phyloP scores from a whole-genome alignment of 2,888 invertebrate species.

The Blastobasis lacticolella region DNA sequence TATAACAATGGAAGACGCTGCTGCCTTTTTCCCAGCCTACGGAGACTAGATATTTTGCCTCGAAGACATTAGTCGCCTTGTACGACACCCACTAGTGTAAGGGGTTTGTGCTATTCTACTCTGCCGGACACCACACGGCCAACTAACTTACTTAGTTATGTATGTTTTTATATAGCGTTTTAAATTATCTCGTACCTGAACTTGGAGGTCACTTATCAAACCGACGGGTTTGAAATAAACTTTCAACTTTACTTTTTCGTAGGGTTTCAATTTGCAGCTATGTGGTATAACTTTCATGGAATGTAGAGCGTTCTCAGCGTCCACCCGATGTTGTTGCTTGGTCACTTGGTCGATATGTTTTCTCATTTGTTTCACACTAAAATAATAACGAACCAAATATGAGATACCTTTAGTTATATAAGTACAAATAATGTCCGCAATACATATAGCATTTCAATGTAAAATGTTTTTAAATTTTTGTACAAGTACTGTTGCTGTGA shows the following conservation, averaged over 20 bases:
- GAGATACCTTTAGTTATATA: neutral
- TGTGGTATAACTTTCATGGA: conserved; percentile 57
- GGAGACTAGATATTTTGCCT: too few relatives aligned
- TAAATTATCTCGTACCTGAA: conserved; percentile 36
- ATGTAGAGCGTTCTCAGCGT: conserved; percentile 50
- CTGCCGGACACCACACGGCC: too few relatives aligned
- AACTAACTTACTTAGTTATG: too few relatives aligned
- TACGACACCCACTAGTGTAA: too few relatives aligned
- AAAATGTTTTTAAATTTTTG: too few relatives aligned
- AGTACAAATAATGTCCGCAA: neutral
- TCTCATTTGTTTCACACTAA: conserved; percentile 51
- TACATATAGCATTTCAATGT: too few relatives aligned
- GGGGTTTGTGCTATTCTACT: too few relatives aligned
- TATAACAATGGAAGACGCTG: too few relatives aligned
- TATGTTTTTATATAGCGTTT: too few relatives aligned
- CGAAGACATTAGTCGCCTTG: too few relatives aligned
- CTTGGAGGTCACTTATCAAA: conserved; percentile 50
- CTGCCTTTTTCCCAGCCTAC: too few relatives aligned
- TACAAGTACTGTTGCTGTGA: too few relatives aligned
- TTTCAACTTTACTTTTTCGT: conserved; percentile 51
- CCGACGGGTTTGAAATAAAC: conserved; percentile 63
- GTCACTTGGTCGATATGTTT: conserved; percentile 45
- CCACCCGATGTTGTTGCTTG: conserved; percentile 47
- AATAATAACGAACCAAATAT: conserved; percentile 8
- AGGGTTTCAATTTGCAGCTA: conserved; percentile 44